Evolutionary conservation across 2,888 invertebrate genomes (phyloP).

Genomic region (Strigamia transsilvanica): DNA sequence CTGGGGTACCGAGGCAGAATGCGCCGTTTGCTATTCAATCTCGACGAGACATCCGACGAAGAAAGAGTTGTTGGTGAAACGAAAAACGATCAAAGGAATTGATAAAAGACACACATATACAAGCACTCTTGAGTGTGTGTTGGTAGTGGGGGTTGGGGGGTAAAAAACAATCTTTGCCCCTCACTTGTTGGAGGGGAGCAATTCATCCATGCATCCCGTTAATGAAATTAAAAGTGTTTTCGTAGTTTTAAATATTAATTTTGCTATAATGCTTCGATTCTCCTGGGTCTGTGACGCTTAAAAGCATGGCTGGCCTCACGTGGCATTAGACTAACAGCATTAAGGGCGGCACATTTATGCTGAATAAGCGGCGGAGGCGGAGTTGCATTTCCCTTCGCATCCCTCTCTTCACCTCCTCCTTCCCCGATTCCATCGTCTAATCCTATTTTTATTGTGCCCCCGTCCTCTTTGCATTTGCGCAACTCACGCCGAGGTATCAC

Average conservation of each 20-base stretch:
- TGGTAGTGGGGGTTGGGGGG: neutral
- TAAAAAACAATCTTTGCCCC: slow-evolving; percentile 45
- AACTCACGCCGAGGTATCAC: slow-evolving; percentile 46
- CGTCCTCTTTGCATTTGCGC: slow-evolving; percentile 51
- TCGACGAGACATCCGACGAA: slow-evolving; percentile 45
- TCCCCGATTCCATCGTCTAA: slow-evolving; percentile 49
- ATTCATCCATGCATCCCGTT: slow-evolving; percentile 51
- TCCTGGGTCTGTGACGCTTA: slow-evolving; percentile 55
- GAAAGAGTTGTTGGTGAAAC: slow-evolving; percentile 45
- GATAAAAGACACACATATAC: slow-evolving; percentile 33
- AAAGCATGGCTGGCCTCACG: slow-evolving; percentile 54
- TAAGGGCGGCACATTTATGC: slow-evolving; percentile 55
- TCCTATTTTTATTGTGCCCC: slow-evolving; percentile 54
- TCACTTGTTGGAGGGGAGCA: slow-evolving; percentile 48
- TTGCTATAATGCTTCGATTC: slow-evolving; percentile 56
- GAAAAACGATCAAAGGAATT: slow-evolving; percentile 36
- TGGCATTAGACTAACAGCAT: slow-evolving; percentile 55
- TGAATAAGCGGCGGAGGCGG: slow-evolving; percentile 46
- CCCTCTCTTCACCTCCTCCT: slow-evolving; percentile 47
- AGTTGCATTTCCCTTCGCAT: slow-evolving; percentile 41
- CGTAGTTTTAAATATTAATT: slow-evolving; percentile 57
- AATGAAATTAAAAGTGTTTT: slow-evolving; percentile 57
- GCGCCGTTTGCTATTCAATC: slow-evolving; percentile 43
- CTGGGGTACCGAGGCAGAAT: slow-evolving; percentile 41
- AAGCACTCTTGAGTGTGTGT: slow-evolving; percentile 13